phyloP scores from a whole-genome alignment of 2,797 vertebrate genomes.

The Acanthopagrus latus region DNA sequence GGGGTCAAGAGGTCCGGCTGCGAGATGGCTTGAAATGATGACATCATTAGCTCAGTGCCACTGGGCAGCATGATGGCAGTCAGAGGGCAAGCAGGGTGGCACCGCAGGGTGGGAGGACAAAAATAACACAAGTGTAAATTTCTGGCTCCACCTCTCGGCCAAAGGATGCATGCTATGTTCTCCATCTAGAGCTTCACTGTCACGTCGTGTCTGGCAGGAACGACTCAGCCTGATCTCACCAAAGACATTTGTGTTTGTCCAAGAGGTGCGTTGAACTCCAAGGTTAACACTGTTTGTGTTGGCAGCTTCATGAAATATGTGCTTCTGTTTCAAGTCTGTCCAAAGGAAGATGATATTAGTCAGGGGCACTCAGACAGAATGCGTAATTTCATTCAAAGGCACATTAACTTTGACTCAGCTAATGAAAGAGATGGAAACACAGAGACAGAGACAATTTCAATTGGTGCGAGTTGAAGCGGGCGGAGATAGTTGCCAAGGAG shows the following conservation, averaged over 20 bases:
- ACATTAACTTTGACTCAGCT: slow-evolving; percentile 75
- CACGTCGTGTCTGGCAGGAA: slow-evolving; percentile 25
- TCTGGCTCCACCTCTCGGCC: slow-evolving; percentile 29
- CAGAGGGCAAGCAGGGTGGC: slow-evolving; percentile 59
- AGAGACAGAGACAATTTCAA: slow-evolving; percentile 53
- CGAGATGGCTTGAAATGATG: slow-evolving; percentile 68
- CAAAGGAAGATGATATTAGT: slow-evolving; percentile 55
- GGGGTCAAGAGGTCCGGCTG: slow-evolving; percentile 61
- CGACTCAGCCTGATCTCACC: slow-evolving; percentile 29
- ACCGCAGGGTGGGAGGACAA: slow-evolving; percentile 59
- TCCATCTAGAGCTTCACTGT: slow-evolving; percentile 15
- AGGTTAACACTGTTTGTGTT: slow-evolving; percentile 63
- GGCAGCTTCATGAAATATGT: slow-evolving; percentile 42
- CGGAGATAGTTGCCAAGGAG: slow-evolving; percentile 79
- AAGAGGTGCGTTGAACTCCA: slow-evolving; percentile 44
- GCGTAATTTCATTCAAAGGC: slow-evolving; percentile 66
- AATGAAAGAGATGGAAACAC: slow-evolving; percentile 62
- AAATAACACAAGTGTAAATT: slow-evolving; percentile 73
- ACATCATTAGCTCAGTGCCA: slow-evolving; percentile 73
- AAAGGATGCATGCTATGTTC: slow-evolving; percentile 1
- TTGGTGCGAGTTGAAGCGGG: slow-evolving; percentile 48
- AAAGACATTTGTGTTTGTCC: slow-evolving; percentile 24
- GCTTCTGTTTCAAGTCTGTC: slow-evolving; percentile 54
- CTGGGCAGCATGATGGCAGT: slow-evolving; percentile 57
- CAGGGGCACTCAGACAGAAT: slow-evolving; percentile 50